Conservation (phyloP, 2,113 vertebrate species). For the Propithecus coquereli region DNA sequence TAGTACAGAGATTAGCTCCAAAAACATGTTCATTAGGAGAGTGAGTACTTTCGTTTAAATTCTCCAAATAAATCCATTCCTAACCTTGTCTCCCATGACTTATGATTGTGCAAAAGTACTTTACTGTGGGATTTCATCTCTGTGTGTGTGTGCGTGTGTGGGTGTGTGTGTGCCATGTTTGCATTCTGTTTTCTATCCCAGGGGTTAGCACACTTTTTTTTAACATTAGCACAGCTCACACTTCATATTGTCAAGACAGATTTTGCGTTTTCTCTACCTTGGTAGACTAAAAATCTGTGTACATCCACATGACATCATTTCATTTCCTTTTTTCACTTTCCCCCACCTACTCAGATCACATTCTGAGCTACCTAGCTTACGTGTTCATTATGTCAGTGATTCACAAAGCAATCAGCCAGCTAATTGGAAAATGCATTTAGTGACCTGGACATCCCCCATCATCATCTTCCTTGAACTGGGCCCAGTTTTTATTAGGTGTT, state of each 20-base stretch:
- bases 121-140: neutral
- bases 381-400: conserved; percentile 28
- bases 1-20: neutral
- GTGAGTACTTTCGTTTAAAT: conserved; percentile 25
- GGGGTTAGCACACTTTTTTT: neutral
- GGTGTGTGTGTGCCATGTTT: neutral
- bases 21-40: conserved; percentile 2
- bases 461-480: conserved; percentile 8
- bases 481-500: conserved; percentile 23
- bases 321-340: conserved; percentile 20
- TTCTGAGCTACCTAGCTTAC: neutral
- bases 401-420: conserved; percentile 41
- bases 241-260: conserved; percentile 23
- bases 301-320: neutral
- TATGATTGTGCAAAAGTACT: conserved; percentile 27
- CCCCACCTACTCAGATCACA: neutral
- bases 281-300: conserved; percentile 14
- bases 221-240: conserved; percentile 6
- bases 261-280: neutral
- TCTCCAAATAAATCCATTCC: conserved; percentile 16
- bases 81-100: neutral
- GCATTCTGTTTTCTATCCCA: neutral
- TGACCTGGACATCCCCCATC: neutral
- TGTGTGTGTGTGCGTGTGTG: too few species aligned
- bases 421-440: conserved; percentile 31